A percentile compares a stretch with the other conserved stretches of the same genome.
phyloP scores from a whole-genome alignment of 2,113 vertebrate genomes.

The Callocephalon fimbriatum region DNA sequence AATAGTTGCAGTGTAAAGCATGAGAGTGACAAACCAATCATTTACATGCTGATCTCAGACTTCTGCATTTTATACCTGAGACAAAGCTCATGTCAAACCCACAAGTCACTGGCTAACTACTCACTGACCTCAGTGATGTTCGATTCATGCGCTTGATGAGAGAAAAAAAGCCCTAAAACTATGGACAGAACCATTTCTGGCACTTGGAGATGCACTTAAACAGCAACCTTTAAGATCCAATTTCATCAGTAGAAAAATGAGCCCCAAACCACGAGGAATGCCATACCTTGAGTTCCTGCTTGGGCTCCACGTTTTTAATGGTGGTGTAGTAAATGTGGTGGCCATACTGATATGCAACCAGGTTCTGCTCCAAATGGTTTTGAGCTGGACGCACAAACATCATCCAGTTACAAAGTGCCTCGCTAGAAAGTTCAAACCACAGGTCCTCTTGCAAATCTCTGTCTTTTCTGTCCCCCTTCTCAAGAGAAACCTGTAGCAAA shows the following conservation, averaged over 20 bases:
- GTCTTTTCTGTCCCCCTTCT: constrained; percentile 85
- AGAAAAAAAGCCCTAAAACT: neutral
- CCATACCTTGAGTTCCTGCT: constrained; percentile 95
- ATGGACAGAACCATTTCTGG: neutral
- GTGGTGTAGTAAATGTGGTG: constrained; percentile 95
- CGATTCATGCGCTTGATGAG: neutral
- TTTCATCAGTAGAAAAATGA: neutral
- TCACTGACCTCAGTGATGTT: neutral
- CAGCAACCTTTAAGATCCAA: neutral
- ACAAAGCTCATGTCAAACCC: neutral
- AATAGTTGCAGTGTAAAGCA: neutral
- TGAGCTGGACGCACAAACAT: constrained; percentile 97
- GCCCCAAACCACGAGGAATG: neutral
- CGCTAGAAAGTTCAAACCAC: constrained; percentile 95
- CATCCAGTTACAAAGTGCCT: constrained; percentile 97
- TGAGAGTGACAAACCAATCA: neutral
- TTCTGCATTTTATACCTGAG: neutral
- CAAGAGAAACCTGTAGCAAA: constrained; percentile 84
- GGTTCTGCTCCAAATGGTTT: constrained; percentile 97
- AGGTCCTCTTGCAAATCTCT: constrained; percentile 84
- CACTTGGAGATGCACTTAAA: neutral
- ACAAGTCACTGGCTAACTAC: neutral
- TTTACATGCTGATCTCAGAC: neutral
- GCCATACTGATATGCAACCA: constrained; percentile 97
- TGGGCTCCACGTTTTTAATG: constrained; percentile 96